Conservation (phyloP, 2,888 invertebrate genomes). For the Eurytoma adleriae region DNA sequence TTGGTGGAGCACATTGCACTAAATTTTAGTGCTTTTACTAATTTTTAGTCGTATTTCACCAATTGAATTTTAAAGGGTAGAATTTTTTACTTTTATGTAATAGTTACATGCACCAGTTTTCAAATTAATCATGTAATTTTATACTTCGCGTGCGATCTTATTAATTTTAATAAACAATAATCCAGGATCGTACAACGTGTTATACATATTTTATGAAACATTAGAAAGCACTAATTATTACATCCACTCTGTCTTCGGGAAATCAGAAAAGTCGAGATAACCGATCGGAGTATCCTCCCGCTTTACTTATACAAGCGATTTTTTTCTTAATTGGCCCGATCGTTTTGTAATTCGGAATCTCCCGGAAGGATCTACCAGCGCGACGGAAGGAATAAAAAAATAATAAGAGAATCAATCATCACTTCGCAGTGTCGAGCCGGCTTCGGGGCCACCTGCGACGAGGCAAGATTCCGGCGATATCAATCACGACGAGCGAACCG, state of each 20-base stretch:
- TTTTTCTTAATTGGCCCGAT: too few relatives aligned
- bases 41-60: too few relatives aligned
- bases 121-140: slow-evolving; percentile 2
- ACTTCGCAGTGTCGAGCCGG: background rate
- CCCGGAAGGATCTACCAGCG: background rate
- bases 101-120: slow-evolving; percentile 5
- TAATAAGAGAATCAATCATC: slow-evolving; percentile 4
- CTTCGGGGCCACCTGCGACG: background rate
- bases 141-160: background rate
- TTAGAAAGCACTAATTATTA: background rate
- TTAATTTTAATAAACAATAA: background rate
- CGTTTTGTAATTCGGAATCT: background rate
- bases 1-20: too few relatives aligned
- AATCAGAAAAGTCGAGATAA: too few relatives aligned
- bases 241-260: too few relatives aligned
- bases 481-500: slow-evolving; percentile 7
- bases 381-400: background rate
- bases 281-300: too few relatives aligned
- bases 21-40: too few relatives aligned
- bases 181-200: background rate
- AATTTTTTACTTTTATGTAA: background rate
- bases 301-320: too few relatives aligned
- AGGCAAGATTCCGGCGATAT: slow-evolving; percentile 16
- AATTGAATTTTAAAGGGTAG: background rate
- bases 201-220: background rate